These are phyloP conservation scores for Steatocranus sp. DNA, from an alignment of 2,797 vertebrate genomes.

Conservation along the genomic window DNA sequence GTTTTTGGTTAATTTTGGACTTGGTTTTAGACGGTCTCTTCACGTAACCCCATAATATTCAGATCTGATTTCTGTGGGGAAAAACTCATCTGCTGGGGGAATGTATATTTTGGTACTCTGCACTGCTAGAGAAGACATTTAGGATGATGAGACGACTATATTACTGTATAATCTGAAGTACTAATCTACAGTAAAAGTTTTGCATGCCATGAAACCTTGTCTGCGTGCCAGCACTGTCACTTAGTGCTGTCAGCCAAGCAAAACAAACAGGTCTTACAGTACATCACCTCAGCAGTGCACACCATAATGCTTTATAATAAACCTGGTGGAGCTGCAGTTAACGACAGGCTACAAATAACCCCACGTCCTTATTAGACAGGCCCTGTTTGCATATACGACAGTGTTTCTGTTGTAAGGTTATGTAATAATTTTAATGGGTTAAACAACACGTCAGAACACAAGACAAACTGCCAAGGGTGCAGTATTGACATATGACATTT, in stretches of 20 bases:
- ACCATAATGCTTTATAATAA: neutral
- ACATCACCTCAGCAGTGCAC: neutral
- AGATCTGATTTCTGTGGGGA: neutral
- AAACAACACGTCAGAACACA: neutral
- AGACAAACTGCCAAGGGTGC: conserved; percentile 21
- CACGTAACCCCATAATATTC: neutral
- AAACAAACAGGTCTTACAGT: conserved; percentile 21
- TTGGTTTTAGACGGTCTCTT: neutral
- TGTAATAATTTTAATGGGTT: conserved; percentile 15
- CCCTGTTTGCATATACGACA: neutral
- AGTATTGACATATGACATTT: conserved; percentile 36
- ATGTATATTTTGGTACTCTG: neutral
- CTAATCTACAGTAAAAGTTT: neutral
- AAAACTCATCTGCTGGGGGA: neutral
- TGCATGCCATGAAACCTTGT: conserved; percentile 3
- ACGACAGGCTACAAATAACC: neutral
- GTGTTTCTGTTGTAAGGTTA: neutral
- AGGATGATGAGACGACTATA: neutral
- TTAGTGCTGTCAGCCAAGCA: conserved; percentile 6
- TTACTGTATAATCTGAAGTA: neutral
- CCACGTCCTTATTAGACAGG: neutral
- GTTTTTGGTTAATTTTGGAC: neutral
- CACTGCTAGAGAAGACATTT: neutral
- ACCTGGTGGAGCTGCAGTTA: neutral
- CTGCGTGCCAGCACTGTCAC: neutral